Conservation (phyloP, 2,113 vertebrate species). For the Stercorarius parasiticus region DNA sequence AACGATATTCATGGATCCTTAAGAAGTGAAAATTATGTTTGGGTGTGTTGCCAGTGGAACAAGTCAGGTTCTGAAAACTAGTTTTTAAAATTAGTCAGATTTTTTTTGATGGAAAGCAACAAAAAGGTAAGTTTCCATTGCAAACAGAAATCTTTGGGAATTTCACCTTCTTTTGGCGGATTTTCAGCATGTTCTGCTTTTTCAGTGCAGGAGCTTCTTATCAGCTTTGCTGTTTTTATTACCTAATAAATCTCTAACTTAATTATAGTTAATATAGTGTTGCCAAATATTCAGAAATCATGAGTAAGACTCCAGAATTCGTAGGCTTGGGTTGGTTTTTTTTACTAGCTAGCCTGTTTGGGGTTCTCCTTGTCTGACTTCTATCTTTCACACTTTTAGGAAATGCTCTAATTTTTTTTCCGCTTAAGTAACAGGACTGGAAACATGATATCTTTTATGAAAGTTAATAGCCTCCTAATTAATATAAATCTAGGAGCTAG, state of each 20-base stretch:
- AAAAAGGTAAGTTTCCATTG: background rate
- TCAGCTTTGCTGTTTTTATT: constrained; percentile 15
- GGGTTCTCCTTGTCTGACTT: background rate
- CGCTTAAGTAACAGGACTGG: background rate
- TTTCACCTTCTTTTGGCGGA: background rate
- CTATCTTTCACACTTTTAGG: background rate
- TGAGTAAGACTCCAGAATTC: background rate
- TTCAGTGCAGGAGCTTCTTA: background rate
- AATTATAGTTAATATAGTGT: constrained; percentile 29
- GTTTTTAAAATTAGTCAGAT: background rate
- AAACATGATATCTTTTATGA: background rate
- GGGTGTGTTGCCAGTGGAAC: background rate
- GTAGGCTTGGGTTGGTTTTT: background rate
- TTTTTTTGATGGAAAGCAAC: background rate
- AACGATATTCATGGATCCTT: background rate
- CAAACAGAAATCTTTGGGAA: background rate
- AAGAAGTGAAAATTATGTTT: background rate
- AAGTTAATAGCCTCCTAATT: constrained; percentile 36
- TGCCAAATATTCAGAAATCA: constrained; percentile 17
- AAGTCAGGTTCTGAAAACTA: background rate
- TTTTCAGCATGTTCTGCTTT: background rate
- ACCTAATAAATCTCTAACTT: constrained; percentile 18
- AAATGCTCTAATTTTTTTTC: background rate
- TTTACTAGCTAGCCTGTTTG: background rate
- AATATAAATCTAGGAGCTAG: constrained; percentile 23